A percentile compares a stretch with the other conserved stretches of the same genome.
Evolutionary conservation across 1,140 invertebrate species (phyloP).

Genomic region (Hycleus phaleratus): DNA sequence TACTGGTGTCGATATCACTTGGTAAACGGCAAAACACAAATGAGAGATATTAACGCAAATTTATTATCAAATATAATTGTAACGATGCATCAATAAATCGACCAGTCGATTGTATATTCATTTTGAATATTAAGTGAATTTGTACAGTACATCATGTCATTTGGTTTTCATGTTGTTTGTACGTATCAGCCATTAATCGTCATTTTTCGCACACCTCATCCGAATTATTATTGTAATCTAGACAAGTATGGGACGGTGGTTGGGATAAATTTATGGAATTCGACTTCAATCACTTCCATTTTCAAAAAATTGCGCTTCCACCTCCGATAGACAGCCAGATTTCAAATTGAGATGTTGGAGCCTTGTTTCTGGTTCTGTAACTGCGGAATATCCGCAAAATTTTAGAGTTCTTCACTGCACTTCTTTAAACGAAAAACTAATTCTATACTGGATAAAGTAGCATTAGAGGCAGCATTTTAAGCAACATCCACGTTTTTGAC

Average conservation of each 20-base stretch:
- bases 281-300: not conserved
- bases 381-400: too few species aligned
- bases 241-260: too few species aligned
- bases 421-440: too few species aligned
- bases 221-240: not conserved
- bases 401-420: too few species aligned
- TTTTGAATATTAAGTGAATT: conserved; percentile 18
- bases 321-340: too few species aligned
- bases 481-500: too few species aligned
- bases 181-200: not conserved
- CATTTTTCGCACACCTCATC: not conserved
- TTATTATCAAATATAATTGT: conserved; percentile 25
- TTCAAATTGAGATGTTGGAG: too few species aligned
- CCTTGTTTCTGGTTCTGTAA: too few species aligned
- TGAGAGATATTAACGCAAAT: conserved; percentile 24
- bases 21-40: conserved; percentile 21
- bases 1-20: conserved; percentile 23
- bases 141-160: conserved; percentile 1
- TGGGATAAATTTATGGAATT: not conserved
- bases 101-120: conserved; percentile 13
- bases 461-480: too few species aligned
- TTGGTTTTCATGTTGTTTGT: not conserved
- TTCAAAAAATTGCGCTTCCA: too few species aligned
- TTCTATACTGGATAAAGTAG: too few species aligned
- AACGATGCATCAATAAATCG: conserved; percentile 19